These are phyloP conservation scores for Drymodes brunneopygia DNA, from an alignment of 2,113 vertebrate species.

Conservation along the genomic window DNA sequence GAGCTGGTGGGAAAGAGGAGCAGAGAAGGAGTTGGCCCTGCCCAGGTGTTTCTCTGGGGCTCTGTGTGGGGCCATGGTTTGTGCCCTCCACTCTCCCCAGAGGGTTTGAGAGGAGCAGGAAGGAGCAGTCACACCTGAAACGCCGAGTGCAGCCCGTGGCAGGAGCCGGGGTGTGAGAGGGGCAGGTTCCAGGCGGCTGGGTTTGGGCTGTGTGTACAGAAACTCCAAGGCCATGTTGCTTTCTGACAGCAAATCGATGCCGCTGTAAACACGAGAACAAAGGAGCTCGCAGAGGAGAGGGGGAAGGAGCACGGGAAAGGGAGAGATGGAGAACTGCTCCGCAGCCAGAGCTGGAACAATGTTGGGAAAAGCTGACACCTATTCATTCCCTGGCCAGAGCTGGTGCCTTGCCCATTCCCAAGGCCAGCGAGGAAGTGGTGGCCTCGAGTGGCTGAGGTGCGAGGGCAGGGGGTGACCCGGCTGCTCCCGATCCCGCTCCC, in stretches of 20 bases:
- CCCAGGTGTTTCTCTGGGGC: background rate
- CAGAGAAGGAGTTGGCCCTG: background rate
- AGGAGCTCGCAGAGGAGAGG: conserved; percentile 35
- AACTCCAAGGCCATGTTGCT: conserved; percentile 35
- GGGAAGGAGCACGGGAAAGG: conserved; percentile 39
- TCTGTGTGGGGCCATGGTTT: background rate
- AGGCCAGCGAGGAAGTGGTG: background rate
- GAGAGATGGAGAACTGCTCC: conserved; percentile 7
- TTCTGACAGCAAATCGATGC: conserved; percentile 64
- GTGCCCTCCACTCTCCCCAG: background rate
- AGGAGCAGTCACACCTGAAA: background rate
- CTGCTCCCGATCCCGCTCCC: background rate
- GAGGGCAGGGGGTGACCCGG: background rate
- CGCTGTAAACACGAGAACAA: conserved; percentile 60
- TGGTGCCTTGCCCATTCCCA: background rate
- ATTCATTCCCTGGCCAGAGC: background rate
- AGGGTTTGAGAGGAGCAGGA: background rate
- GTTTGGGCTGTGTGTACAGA: background rate
- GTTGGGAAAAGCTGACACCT: conserved; percentile 39
- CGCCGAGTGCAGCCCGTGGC: background rate
- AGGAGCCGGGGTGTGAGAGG: background rate
- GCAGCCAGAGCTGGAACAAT: background rate
- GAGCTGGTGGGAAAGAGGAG: background rate
- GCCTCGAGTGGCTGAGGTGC: background rate
- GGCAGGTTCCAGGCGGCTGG: background rate